Evolutionary conservation across 23 tunicate species (phyloP).

Genomic region (Oikopleura albicans): DNA sequence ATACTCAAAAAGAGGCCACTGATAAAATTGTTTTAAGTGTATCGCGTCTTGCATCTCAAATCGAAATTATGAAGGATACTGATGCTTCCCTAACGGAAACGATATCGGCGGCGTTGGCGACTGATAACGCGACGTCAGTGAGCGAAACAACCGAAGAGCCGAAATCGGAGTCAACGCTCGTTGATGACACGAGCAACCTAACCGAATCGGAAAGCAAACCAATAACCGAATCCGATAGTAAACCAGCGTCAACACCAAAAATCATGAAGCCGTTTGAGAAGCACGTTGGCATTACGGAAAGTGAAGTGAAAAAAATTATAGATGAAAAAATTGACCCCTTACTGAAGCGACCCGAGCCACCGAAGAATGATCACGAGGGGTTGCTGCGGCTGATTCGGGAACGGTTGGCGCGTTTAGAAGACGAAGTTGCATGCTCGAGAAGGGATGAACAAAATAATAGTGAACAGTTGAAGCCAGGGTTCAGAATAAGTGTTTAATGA

Average conservation of each 20-base stretch:
- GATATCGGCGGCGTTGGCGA: background rate
- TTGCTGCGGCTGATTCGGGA: background rate
- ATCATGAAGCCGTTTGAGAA: background rate
- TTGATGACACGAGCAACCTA: background rate
- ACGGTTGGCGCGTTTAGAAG: background rate
- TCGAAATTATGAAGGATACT: background rate
- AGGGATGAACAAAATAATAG: background rate
- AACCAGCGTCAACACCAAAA: background rate
- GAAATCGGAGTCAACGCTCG: background rate
- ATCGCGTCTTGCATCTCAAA: background rate
- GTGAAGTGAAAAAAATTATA: background rate
- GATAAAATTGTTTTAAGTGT: no score
- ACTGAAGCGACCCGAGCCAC: background rate
- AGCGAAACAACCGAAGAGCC: background rate
- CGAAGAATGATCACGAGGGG: conserved; percentile 3
- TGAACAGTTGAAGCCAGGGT: background rate
- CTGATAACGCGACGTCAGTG: background rate
- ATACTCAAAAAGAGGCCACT: no score
- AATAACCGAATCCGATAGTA: background rate
- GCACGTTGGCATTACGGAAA: background rate
- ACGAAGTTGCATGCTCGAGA: background rate
- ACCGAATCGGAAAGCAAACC: background rate
- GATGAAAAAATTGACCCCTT: background rate
- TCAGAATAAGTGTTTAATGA: no score
- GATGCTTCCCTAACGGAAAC: background rate